These are phyloP conservation scores for Avahi laniger DNA, from an alignment of 2,797 vertebrate species.

Conservation along the genomic window DNA sequence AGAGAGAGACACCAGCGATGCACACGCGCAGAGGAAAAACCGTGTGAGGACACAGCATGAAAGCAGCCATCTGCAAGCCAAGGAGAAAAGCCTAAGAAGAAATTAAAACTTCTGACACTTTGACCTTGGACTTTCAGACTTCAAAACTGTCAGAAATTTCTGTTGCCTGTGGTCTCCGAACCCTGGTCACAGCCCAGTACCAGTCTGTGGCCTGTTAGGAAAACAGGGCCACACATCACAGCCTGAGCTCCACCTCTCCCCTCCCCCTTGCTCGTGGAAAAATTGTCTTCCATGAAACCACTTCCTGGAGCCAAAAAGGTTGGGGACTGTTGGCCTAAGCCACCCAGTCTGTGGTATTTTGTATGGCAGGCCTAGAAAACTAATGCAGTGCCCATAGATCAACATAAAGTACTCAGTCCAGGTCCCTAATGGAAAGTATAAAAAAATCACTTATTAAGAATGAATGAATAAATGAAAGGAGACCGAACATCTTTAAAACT, in stretches of 20 bases:
- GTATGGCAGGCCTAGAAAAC: not conserved
- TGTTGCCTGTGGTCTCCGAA: not conserved
- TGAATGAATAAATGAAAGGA: not conserved
- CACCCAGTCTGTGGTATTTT: not conserved
- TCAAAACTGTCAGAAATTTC: not conserved
- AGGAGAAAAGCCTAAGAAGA: not conserved
- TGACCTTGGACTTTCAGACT: not conserved
- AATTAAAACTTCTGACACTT: not conserved
- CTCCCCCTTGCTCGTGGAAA: too few relatives aligned
- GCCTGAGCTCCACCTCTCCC: too few relatives aligned
- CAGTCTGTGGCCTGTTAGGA: too few relatives aligned
- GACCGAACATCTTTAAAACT: not conserved
- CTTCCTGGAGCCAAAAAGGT: too few relatives aligned
- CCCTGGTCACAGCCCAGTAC: too few relatives aligned
- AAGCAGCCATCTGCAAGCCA: not conserved
- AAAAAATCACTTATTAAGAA: not conserved
- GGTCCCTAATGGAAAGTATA: not conserved
- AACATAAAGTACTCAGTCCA: not conserved
- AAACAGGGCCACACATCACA: too few relatives aligned
- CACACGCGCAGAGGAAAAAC: not conserved
- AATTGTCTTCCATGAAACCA: too few relatives aligned
- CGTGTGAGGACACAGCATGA: too few relatives aligned
- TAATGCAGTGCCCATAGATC: not conserved
- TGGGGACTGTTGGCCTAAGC: not conserved
- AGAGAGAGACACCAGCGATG: not conserved